These are phyloP conservation scores for Leptodirus hochenwartii DNA, from an alignment of 2,888 invertebrate genomes.

Conservation along the genomic window DNA sequence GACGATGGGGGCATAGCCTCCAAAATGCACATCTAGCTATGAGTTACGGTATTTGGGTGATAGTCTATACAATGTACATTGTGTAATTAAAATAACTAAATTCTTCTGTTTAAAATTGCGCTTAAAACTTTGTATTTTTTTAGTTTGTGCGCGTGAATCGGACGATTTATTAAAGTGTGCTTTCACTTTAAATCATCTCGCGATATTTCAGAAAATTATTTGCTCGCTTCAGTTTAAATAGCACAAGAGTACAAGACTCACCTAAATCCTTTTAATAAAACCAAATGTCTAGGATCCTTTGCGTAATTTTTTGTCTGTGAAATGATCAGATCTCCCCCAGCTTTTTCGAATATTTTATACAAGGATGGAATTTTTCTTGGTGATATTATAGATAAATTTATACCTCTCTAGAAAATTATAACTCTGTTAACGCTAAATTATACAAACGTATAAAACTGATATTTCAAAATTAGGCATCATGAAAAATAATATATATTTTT, in stretches of 20 bases:
- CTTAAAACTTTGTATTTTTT: too few species aligned
- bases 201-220: too few species aligned
- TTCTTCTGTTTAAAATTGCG: too few species aligned
- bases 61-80: too few species aligned
- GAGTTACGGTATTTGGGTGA: too few species aligned
- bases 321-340: slow-evolving; percentile 65
- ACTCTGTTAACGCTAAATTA: not conserved
- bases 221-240: too few species aligned
- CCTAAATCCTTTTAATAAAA: slow-evolving; percentile 56
- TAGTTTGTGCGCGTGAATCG: too few species aligned
- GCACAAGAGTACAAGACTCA: slow-evolving; percentile 20
- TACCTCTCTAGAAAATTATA: slow-evolving; percentile 41
- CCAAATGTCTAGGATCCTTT: slow-evolving; percentile 68
- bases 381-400: slow-evolving; percentile 73
- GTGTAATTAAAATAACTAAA: too few species aligned
- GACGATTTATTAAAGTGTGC: too few species aligned
- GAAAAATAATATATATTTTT: slow-evolving; percentile 2
- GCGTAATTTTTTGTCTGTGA: slow-evolving; percentile 80
- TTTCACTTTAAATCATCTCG: too few species aligned
- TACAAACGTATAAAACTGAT: slow-evolving; percentile 6
- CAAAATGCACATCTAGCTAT: too few species aligned
- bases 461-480: not conserved
- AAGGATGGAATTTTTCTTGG: slow-evolving; percentile 76
- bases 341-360: slow-evolving; percentile 75
- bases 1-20: too few species aligned